These are phyloP conservation scores for Nomada ferruginata DNA, from an alignment of 2,888 invertebrate genomes.

Conservation along the genomic window DNA sequence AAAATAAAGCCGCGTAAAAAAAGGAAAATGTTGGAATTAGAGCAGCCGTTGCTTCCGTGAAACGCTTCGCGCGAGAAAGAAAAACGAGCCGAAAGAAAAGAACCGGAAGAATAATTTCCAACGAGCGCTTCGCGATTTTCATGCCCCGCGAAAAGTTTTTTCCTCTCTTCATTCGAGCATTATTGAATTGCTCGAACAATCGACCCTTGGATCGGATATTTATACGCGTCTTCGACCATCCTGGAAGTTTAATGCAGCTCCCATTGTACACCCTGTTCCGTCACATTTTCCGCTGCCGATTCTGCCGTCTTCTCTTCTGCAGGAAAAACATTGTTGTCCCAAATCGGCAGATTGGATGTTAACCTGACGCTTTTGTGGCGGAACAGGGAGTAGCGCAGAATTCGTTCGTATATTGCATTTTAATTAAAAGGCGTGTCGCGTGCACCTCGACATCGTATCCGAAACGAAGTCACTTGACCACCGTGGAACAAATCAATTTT, in stretches of 20 bases:
- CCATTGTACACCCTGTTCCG: background rate
- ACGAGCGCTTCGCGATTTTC: background rate
- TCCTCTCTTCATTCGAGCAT: slow-evolving; percentile 3
- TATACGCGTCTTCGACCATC: background rate
- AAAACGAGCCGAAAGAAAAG: no score
- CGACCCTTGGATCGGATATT: background rate
- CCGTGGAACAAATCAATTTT: slow-evolving; percentile 20
- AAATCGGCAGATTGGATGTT: no score
- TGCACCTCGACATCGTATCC: background rate
- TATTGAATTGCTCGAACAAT: slow-evolving; percentile 4
- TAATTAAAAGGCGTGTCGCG: background rate
- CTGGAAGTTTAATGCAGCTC: background rate
- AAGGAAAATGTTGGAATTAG: no score
- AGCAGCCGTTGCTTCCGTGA: no score
- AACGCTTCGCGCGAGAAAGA: no score
- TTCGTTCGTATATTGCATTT: background rate
- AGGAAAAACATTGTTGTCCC: no score
- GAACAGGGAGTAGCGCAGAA: no score
- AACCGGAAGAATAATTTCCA: background rate
- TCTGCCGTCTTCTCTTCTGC: background rate
- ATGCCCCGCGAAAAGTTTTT: background rate
- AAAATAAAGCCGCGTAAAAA: background rate
- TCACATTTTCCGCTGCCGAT: background rate
- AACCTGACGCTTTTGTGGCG: no score
- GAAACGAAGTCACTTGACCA: background rate